A percentile compares a stretch with the other conserved stretches of the same genome.
Conservation (phyloP, 2,888 invertebrate genomes). For the Ectemnius lituratus region DNA sequence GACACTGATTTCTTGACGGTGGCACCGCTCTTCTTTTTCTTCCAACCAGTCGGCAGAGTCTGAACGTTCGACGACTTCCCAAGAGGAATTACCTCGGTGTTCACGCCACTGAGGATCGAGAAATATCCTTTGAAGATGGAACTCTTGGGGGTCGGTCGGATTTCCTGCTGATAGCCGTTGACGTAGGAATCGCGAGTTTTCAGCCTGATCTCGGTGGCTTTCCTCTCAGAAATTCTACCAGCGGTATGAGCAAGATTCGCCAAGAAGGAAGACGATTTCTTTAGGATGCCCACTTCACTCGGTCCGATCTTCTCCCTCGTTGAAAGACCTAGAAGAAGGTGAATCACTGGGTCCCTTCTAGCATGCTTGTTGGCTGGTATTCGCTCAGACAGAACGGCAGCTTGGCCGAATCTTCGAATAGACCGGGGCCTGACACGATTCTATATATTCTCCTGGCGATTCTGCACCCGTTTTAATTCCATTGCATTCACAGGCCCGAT, state of each 20-base stretch:
- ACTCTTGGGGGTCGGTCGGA: slow-evolving; percentile 10
- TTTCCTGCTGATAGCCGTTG: slow-evolving; percentile 9
- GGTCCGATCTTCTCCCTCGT: slow-evolving; percentile 19
- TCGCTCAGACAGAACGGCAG: slow-evolving; percentile 8
- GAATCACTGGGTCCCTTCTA: slow-evolving; percentile 9
- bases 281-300: slow-evolving; percentile 56
- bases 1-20: slow-evolving; percentile 74
- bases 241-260: slow-evolving; percentile 57
- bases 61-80: slow-evolving; percentile 58
- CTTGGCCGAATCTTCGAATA: slow-evolving; percentile 26
- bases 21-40: slow-evolving; percentile 39
- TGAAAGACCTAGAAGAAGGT: slow-evolving; percentile 29
- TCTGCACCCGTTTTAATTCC: background rate
- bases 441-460: background rate
- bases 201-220: slow-evolving; percentile 16
- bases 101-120: slow-evolving; percentile 25
- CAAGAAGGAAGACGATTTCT: slow-evolving; percentile 64
- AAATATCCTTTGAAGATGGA: slow-evolving; percentile 38
- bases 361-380: slow-evolving; percentile 17
- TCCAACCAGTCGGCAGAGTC: slow-evolving; percentile 55
- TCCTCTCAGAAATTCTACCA: slow-evolving; percentile 34
- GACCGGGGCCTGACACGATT: slow-evolving; percentile 10
- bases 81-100: slow-evolving; percentile 25
- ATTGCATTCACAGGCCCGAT: background rate
- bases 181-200: slow-evolving; percentile 12